phyloP scores from a whole-genome alignment of 2,113 vertebrate genomes.

The Crotalus horridus region DNA sequence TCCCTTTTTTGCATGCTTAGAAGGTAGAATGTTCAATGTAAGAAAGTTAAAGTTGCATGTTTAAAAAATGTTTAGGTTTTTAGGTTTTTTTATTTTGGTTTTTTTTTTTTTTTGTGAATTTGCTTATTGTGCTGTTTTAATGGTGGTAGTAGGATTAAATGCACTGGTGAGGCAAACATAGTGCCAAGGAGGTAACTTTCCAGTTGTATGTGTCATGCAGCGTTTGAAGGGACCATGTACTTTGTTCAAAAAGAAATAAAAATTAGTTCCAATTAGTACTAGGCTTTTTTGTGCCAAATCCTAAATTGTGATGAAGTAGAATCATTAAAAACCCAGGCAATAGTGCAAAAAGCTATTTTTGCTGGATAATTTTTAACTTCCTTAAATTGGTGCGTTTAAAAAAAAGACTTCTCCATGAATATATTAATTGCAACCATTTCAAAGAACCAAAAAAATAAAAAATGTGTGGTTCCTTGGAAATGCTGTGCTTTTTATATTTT shows the following conservation, averaged over 20 bases:
- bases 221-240: conserved; percentile 79
- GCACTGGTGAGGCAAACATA: conserved; percentile 72
- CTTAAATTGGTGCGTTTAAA: conserved; percentile 50
- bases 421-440: conserved; percentile 50
- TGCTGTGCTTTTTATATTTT: conserved; percentile 75
- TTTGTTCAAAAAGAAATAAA: conserved; percentile 63
- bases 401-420: conserved; percentile 52
- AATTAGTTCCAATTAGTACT: conserved; percentile 55
- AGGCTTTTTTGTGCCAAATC: conserved; percentile 73
- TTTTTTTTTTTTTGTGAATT: conserved; percentile 75
- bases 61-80: conserved; percentile 72
- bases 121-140: conserved; percentile 80
- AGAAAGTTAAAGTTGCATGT: conserved; percentile 85
- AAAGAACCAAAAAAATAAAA: conserved; percentile 47
- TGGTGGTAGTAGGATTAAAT: conserved; percentile 76
- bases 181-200: conserved; percentile 78
- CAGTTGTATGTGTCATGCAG: conserved; percentile 80
- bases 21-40: conserved; percentile 80
- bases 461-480: conserved; percentile 82
- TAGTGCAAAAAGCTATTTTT: conserved; percentile 50
- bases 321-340: conserved; percentile 45
- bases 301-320: conserved; percentile 57
- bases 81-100: conserved; percentile 70
- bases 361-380: conserved; percentile 54
- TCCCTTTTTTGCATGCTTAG: conserved; percentile 87